Evolutionary conservation across 2,888 invertebrate species (phyloP), one percentile per base, ranked within the genome.

Genomic region (Erebia ligea): DNA sequence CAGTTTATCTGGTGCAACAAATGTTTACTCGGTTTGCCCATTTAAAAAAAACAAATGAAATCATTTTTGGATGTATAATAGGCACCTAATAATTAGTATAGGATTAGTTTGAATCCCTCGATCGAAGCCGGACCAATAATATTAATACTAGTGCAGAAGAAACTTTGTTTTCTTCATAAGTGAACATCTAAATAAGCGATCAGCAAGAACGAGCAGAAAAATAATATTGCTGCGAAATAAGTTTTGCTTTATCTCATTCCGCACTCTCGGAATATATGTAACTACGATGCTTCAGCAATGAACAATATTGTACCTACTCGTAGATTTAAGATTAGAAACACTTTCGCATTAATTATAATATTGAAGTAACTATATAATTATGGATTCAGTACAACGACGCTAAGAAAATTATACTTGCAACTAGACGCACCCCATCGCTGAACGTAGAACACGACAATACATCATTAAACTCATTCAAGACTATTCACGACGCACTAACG

Each of bases 161-260:
- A 58, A 58, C 8, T 58, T n/a, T 34, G 58, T 34, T 34, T 34
- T 58, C 34, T 10, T 57, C n/a, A 34, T 58, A 8, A 58, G 58
- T 34, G 34, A 58, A 40, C 34, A 8, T 13, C 34, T n/a, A 58
- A 58, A 58, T 34, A 34, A 58, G 10, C 21, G 57, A 34, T 58
- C 34, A 58, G 13, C 34, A 34, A 34, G 52, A 58, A 6, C n/a
- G 34, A 25, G 34, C 13, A 34, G 58, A 34, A 58, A 25, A 58
- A 58, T 34, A 34, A 58, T 76, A 75, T 79, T 74, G 73, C 65
- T 68, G 69, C 65, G 68, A 74, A 79, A 81, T 80, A 78, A 79
- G 77, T 79, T 80, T 79, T 79, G 79, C 78, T 80, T 78, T 79
- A 17, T 54, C 17, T 19, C 9, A 54, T 54, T 72, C 59, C 73